Conservation (phyloP, 53 echinoderm and acorn worm species). For the Hippasteria phrygiana region DNA sequence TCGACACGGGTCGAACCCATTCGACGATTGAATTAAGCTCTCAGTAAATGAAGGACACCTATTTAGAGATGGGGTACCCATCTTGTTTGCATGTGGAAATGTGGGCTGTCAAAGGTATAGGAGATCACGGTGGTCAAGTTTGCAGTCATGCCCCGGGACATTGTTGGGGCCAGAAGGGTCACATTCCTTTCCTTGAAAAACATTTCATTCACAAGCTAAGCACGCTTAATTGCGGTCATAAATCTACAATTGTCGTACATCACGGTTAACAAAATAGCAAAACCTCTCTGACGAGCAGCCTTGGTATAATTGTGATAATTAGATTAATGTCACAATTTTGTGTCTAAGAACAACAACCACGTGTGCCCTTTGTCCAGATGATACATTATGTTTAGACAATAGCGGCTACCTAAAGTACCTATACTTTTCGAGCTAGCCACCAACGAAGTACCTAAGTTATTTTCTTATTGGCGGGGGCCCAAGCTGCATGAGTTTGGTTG, state of each 20-base stretch:
- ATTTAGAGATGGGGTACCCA: too few relatives aligned
- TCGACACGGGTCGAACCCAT: too few relatives aligned
- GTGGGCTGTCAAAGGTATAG: too few relatives aligned
- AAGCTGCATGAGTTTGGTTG: not conserved
- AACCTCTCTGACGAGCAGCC: not conserved
- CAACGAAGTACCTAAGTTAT: not conserved
- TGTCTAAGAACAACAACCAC: not conserved
- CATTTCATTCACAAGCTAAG: not conserved
- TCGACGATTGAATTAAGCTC: too few relatives aligned
- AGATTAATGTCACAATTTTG: not conserved
- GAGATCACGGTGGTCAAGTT: not conserved
- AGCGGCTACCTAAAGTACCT: not conserved
- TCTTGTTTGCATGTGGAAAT: too few relatives aligned
- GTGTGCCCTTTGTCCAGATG: not conserved
- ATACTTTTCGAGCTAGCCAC: not conserved
- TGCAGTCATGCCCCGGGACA: not conserved
- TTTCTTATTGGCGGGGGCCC: not conserved
- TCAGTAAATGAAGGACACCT: too few relatives aligned
- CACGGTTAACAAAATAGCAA: not conserved
- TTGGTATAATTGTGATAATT: not conserved
- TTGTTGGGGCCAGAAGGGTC: not conserved
- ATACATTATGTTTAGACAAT: not conserved
- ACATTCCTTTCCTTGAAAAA: not conserved
- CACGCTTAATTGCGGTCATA: not conserved
- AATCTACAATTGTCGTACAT: not conserved